Percentiles rank a stretch among this genome's conserved stretches.
Evolutionary conservation across 2,797 vertebrate genomes (phyloP).

Genomic region (Orientallactaga sibirica): DNA sequence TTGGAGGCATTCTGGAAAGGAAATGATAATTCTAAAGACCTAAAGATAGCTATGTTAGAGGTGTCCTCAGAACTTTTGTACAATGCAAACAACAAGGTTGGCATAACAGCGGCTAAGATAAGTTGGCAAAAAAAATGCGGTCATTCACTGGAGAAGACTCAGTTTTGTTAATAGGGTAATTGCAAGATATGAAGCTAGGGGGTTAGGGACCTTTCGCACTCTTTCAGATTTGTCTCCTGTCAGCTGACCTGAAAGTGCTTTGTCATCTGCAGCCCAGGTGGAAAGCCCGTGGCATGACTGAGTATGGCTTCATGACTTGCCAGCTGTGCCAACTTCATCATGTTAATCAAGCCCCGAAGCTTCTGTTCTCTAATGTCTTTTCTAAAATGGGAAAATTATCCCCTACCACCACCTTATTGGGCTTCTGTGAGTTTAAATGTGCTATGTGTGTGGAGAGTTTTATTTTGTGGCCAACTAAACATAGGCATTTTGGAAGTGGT

Average conservation of each 20-base stretch:
- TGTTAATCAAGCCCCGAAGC: background rate
- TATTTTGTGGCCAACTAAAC: background rate
- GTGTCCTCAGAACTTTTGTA: constrained; percentile 5
- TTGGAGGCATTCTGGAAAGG: constrained; percentile 28
- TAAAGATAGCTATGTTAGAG: background rate
- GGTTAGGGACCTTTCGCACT: background rate
- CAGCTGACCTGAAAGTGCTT: background rate
- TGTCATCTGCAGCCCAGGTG: background rate
- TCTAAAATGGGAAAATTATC: background rate
- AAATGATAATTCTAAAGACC: background rate
- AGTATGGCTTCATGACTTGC: background rate
- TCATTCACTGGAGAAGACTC: background rate
- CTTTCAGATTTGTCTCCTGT: background rate
- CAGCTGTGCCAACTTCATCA: background rate
- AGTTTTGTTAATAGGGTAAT: constrained; percentile 2
- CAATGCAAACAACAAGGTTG: background rate
- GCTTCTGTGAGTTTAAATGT: background rate
- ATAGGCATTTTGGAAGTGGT: background rate
- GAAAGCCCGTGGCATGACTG: background rate
- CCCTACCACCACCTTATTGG: background rate
- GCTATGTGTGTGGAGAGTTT: background rate
- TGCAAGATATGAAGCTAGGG: background rate
- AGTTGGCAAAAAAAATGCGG: background rate
- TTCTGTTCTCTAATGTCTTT: background rate
- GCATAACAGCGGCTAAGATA: background rate